phyloP scores from a whole-genome alignment of 1,140 invertebrate species.

The Pantala flavescens region DNA sequence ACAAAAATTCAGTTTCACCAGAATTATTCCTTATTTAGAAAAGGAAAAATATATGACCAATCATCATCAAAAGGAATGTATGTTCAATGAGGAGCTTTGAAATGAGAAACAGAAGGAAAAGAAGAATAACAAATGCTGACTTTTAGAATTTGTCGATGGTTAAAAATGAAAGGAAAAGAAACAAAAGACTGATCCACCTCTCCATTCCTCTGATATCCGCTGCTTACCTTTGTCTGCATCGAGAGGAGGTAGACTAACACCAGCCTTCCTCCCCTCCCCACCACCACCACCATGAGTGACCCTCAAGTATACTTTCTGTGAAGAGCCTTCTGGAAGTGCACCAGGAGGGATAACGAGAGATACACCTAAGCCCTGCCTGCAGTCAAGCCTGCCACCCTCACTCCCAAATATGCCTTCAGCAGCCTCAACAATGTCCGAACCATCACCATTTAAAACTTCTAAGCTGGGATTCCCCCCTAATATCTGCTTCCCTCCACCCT shows the following conservation, averaged over 20 bases:
- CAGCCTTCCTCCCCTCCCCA: constrained; percentile 29
- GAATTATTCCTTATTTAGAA: no score
- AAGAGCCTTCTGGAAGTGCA: constrained; percentile 65
- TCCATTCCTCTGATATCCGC: not conserved
- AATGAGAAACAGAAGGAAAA: no score
- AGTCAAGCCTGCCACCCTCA: constrained; percentile 70
- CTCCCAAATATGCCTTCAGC: constrained; percentile 62
- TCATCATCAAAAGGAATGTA: no score
- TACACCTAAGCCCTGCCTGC: constrained; percentile 73
- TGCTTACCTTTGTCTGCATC: constrained; percentile 75
- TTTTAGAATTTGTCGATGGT: not conserved
- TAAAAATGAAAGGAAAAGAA: no score
- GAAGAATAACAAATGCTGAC: no score
- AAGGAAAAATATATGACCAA: no score
- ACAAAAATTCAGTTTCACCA: no score
- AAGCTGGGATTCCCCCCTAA: no score
- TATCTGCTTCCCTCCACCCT: no score
- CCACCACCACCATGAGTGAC: constrained; percentile 42
- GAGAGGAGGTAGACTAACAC: constrained; percentile 62
- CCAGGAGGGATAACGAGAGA: constrained; percentile 77
- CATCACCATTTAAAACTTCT: not conserved
- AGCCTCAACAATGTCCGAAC: constrained; percentile 34
- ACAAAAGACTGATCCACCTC: not conserved
- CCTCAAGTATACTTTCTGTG: constrained; percentile 91
- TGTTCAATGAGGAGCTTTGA: no score